Percentiles rank a stretch among this genome's conserved stretches.
Conservation (phyloP, 2,888 invertebrate genomes). For the Pediacus dermestoides region DNA sequence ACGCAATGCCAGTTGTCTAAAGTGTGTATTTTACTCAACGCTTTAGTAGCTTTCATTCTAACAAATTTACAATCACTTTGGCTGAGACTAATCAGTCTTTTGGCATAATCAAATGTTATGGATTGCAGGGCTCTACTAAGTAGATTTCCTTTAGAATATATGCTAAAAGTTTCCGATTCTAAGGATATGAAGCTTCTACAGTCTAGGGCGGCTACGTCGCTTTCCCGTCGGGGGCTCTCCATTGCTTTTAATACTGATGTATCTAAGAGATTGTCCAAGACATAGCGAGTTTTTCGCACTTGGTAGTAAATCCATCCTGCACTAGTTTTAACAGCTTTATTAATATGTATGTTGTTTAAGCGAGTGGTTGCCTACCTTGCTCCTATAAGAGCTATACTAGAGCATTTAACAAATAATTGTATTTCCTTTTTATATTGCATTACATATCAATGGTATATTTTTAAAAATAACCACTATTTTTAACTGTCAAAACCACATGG, state of each 20-base stretch:
- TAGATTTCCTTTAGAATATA: too few species aligned
- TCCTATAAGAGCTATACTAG: constrained; percentile 22
- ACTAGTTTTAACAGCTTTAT: constrained; percentile 25
- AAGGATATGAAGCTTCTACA: constrained; percentile 29
- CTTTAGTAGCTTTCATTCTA: constrained; percentile 61
- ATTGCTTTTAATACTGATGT: constrained; percentile 40
- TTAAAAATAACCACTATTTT: too few species aligned
- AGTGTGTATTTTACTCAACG: constrained; percentile 63
- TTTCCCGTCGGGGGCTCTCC: constrained; percentile 32
- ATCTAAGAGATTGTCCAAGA: constrained; percentile 43
- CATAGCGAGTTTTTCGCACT: constrained; percentile 38
- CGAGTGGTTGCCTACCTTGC: constrained; percentile 23
- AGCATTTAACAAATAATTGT: constrained; percentile 28
- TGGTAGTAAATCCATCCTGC: constrained; percentile 42
- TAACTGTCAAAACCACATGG: too few species aligned
- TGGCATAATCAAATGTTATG: constrained; percentile 52
- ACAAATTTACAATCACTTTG: constrained; percentile 61
- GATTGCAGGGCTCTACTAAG: constrained; percentile 24
- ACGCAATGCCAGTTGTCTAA: constrained; percentile 51
- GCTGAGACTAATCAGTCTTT: constrained; percentile 63
- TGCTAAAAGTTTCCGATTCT: constrained; percentile 23
- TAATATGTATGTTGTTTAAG: constrained; percentile 6
- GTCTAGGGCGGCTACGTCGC: too few species aligned
- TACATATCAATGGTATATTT: too few species aligned
- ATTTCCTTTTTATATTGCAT: too few species aligned